Evolutionary conservation across 2,797 vertebrate species (phyloP).

Genomic region (Gymnoscopelus braueri): DNA sequence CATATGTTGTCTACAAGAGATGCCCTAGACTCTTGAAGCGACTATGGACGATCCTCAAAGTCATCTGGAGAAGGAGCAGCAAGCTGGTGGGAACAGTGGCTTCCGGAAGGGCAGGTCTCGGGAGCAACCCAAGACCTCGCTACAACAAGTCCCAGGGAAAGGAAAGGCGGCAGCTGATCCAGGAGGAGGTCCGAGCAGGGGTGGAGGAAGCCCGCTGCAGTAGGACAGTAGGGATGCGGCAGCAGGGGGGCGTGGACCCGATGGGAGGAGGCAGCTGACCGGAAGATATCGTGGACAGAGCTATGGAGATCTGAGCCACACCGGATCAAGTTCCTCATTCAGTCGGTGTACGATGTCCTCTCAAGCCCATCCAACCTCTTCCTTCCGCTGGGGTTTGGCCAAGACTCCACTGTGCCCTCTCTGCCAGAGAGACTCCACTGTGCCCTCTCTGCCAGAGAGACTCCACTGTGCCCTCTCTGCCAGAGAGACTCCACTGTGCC

Average conservation of each 20-base stretch:
- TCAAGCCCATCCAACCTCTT: neutral
- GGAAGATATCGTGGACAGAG: neutral
- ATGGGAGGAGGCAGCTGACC: neutral
- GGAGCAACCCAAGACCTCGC: neutral
- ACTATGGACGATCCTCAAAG: slow-evolving; percentile 1
- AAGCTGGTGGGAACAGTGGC: neutral
- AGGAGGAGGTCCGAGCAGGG: slow-evolving; percentile 1
- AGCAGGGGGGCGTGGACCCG: slow-evolving; percentile 4
- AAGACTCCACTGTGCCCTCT: no score
- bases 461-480: no score
- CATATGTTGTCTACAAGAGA: slow-evolving; percentile 13
- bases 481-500: no score
- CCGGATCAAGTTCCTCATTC: neutral
- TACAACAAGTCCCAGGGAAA: neutral
- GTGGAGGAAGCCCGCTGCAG: neutral
- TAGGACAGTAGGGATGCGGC: slow-evolving; percentile 1
- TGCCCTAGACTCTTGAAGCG: slow-evolving; percentile 3
- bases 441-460: no score
- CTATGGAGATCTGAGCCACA: neutral
- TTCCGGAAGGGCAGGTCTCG: neutral
- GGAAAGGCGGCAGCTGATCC: neutral
- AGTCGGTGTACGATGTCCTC: neutral
- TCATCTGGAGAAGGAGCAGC: slow-evolving; percentile 11
- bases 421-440: no score
- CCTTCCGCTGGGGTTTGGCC: neutral